These are phyloP conservation scores for Egretta garzetta DNA, from an alignment of 2,113 vertebrate species.

Conservation along the genomic window DNA sequence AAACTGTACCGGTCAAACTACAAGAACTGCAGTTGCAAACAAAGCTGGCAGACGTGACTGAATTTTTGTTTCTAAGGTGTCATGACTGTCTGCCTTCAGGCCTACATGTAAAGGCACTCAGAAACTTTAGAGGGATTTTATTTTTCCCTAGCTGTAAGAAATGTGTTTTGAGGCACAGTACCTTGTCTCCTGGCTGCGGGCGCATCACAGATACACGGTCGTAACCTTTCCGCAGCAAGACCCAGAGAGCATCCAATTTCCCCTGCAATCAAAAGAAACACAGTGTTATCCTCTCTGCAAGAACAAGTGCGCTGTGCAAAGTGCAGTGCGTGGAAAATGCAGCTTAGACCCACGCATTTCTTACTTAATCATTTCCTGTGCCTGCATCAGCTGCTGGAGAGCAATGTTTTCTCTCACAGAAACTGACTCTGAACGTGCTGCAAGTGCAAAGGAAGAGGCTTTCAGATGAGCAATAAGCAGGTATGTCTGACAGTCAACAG, in stretches of 20 bases:
- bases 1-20: too few relatives aligned
- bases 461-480: neutral
- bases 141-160: neutral
- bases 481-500: neutral
- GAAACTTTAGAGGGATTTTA: neutral
- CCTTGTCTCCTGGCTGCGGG: constrained; percentile 96
- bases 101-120: neutral
- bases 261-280: constrained; percentile 77
- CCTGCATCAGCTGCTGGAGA: neutral
- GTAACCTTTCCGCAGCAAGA: constrained; percentile 90
- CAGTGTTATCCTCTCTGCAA: neutral
- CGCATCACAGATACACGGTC: constrained; percentile 97
- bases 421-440: neutral
- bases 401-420: neutral
- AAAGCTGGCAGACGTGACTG: neutral
- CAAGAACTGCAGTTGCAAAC: neutral
- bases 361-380: neutral
- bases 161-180: constrained; percentile 38
- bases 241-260: constrained; percentile 94
- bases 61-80: neutral
- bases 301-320: rapidly evolving
- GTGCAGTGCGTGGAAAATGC: rapidly evolving
- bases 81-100: neutral
- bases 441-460: neutral
- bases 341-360: neutral